These are phyloP conservation scores for Drosophila arizonae DNA, from an alignment of 1,140 invertebrate species.

Conservation along the genomic window DNA sequence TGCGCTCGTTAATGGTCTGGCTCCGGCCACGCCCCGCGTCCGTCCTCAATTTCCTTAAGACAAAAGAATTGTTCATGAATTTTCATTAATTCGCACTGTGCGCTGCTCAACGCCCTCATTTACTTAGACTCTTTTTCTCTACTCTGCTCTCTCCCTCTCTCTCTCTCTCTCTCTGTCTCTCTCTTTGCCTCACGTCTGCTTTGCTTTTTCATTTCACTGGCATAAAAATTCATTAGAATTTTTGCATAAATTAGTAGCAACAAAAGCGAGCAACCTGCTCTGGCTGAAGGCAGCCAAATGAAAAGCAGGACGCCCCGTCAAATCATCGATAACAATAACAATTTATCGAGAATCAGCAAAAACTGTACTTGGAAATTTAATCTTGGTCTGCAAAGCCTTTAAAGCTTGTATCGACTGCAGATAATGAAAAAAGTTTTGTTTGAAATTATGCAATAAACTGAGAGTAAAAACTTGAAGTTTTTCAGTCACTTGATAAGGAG, in stretches of 20 bases:
- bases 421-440: no score
- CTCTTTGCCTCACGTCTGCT: not conserved
- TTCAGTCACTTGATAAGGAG: no score
- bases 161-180: not conserved
- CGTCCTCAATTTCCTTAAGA: conserved; percentile 1
- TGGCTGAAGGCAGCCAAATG: not conserved
- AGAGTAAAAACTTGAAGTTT: no score
- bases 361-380: not conserved
- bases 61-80: conserved; percentile 69
- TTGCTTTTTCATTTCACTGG: conserved; percentile 28
- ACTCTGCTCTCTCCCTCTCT: not conserved
- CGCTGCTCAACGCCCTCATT: conserved; percentile 1
- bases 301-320: not conserved
- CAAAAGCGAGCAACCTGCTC: conserved; percentile 16
- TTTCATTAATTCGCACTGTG: conserved; percentile 67
- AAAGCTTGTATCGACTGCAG: no score
- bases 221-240: conserved; percentile 79
- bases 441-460: no score
- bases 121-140: conserved; percentile 8
- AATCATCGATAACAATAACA: conserved; percentile 23
- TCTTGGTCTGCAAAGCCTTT: no score
- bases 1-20: conserved; percentile 56
- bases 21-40: not conserved
- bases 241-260: conserved; percentile 70
- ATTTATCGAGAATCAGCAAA: not conserved